Evolutionary conservation across 2,113 vertebrate species (phyloP).

Genomic region (Mus pahari): DNA sequence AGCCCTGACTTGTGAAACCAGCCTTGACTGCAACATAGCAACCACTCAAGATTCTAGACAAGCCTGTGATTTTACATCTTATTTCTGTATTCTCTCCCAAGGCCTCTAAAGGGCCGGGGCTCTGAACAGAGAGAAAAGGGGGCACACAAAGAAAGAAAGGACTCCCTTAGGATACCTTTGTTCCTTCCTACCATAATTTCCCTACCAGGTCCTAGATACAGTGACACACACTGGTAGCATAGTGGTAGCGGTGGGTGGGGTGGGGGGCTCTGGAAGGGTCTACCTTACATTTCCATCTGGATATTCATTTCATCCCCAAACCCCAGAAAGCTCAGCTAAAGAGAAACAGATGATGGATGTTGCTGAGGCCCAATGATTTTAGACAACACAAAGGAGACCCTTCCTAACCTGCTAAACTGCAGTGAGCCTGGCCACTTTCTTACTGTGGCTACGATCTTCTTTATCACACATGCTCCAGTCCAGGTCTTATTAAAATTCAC

Average conservation of each 20-base stretch:
- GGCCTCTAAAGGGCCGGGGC: not conserved
- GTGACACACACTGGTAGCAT: not conserved
- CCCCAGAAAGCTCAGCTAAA: not conserved
- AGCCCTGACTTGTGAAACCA: not conserved
- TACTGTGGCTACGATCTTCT: not conserved
- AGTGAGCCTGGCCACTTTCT: not conserved
- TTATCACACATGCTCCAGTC: not conserved
- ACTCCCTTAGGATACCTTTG: not conserved
- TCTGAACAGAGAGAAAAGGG: not conserved
- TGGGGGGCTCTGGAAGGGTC: not conserved
- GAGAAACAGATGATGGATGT: no score
- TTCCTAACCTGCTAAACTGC: rapidly evolving
- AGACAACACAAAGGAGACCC: rapidly evolving
- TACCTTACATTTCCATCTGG: not conserved
- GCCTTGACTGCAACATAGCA: not conserved
- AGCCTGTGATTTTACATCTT: not conserved
- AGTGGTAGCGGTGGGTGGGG: no score
- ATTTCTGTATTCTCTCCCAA: not conserved
- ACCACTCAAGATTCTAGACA: not conserved
- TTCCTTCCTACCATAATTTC: not conserved
- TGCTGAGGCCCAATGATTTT: rapidly evolving
- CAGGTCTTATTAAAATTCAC: not conserved
- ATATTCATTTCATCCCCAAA: not conserved
- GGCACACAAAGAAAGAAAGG: not conserved
- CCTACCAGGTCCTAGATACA: not conserved